Evolutionary conservation across 1,140 invertebrate genomes (phyloP).

Genomic region (Capitella teleta): DNA sequence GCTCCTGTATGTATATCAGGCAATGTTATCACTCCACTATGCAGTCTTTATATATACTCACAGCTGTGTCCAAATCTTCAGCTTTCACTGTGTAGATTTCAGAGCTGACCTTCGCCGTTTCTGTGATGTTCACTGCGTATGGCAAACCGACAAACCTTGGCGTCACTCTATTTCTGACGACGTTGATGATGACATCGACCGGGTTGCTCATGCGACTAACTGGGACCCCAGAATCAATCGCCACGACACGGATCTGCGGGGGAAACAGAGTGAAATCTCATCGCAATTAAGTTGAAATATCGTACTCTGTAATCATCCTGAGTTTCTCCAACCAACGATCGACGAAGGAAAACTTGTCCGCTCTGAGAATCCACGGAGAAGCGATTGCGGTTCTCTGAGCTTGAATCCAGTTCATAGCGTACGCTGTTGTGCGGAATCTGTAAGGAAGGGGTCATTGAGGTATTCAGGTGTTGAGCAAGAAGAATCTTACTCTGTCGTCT

Average conservation of each 20-base stretch:
- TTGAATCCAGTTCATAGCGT: constrained; percentile 10
- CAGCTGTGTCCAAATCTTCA: constrained; percentile 4
- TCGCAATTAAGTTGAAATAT: background rate
- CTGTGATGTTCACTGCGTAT: constrained; percentile 1
- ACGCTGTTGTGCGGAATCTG: constrained; percentile 6
- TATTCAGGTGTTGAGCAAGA: background rate
- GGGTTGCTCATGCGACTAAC: constrained; percentile 7
- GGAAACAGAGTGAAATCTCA: background rate
- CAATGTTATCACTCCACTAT: too few relatives aligned
- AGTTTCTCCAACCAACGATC: constrained; percentile 10
- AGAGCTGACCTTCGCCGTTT: background rate
- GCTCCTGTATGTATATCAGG: too few relatives aligned
- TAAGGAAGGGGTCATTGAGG: background rate
- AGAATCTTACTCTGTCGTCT: constrained; percentile 6
- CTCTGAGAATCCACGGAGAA: constrained; percentile 2
- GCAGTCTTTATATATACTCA: background rate
- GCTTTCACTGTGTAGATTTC: constrained; percentile 1
- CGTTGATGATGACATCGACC: constrained; percentile 13
- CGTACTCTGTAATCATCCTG: constrained; percentile 1
- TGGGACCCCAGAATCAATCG: constrained; percentile 13
- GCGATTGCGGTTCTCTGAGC: background rate
- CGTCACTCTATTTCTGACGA: constrained; percentile 2
- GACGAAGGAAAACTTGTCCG: constrained; percentile 12
- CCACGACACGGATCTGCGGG: constrained; percentile 1
- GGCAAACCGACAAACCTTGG: constrained; percentile 4